These are phyloP conservation scores for Corydoras sp. DNA, from an alignment of 2,113 vertebrate species.

Conservation along the genomic window DNA sequence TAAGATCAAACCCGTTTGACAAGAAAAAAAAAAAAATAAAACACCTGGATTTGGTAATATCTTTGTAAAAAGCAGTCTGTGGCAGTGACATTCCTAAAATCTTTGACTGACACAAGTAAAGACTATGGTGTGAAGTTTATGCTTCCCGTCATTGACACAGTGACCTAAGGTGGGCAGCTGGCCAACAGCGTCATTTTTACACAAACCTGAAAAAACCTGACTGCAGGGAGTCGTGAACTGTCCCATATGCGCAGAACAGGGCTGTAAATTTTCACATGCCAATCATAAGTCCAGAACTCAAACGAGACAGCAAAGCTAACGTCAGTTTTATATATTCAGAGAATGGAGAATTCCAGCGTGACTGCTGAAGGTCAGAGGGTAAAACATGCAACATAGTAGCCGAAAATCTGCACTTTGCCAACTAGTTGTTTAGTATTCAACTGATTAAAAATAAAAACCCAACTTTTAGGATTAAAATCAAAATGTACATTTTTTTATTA, in stretches of 20 bases:
- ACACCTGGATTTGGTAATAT: slow-evolving; percentile 2
- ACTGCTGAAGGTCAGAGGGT: too few relatives aligned
- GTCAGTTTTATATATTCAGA: not conserved
- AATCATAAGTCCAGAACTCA: slow-evolving; percentile 33
- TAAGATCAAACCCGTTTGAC: too few relatives aligned
- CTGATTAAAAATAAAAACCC: too few relatives aligned
- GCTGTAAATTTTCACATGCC: slow-evolving; percentile 72
- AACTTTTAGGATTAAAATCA: too few relatives aligned
- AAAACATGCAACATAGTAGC: too few relatives aligned
- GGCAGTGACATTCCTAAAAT: too few relatives aligned
- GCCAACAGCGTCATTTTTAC: not conserved
- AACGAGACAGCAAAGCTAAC: slow-evolving; percentile 53
- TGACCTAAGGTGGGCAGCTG: slow-evolving; percentile 35
- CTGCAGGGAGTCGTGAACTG: slow-evolving; percentile 12
- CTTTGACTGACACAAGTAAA: slow-evolving; percentile 20
- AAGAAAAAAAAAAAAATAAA: not conserved
- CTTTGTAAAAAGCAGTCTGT: not conserved
- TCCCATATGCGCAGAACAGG: slow-evolving; percentile 26
- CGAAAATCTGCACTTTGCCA: too few relatives aligned
- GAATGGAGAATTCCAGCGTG: too few relatives aligned
- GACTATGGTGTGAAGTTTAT: slow-evolving; percentile 13
- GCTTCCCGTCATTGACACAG: slow-evolving; percentile 33
- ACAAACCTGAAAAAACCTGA: slow-evolving; percentile 20
- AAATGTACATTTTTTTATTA: too few relatives aligned
- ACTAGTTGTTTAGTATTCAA: too few relatives aligned